Base-by-base conservation (phyloP, 1,140 invertebrate genomes). In the Druon quercuslanigerum region DNA sequence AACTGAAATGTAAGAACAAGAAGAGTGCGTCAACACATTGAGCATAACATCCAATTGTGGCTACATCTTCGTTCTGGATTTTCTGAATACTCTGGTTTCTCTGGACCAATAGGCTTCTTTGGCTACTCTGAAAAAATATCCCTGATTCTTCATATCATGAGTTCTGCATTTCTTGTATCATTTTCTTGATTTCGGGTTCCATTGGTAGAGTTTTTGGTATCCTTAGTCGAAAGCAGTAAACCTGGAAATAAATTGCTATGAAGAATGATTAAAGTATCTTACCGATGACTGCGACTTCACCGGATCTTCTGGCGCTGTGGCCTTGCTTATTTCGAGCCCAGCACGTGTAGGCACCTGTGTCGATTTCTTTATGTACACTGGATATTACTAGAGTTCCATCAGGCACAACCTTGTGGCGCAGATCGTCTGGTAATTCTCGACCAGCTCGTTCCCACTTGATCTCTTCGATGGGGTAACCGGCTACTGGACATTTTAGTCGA, bases 381-480 rank as follows among this genome's bases (percentile, higher is more conserved):
- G 93, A 92, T 57, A 97, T 95, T 54, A 94, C 92, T 50, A 97
- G 91, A 0, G 95, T 95, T 11, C 96, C 96, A 84, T 96, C 95
- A 77, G 92, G 88, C 66, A 94, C 92, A 0, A 96, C 95, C 82
- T 95, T 95, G 84, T 97, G 96, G 12, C 96, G 92, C 80, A 97
- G 93, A 85, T 97, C 96, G 76, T 96, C 94, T 0, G 96, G 96
- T 51, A 98, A 89, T 82, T 95, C 93, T 40, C 94, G 92, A n/a
- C 94, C 95, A 56, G 93, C 94, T 86, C 95, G 93, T 86, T 96
- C 95, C 96, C 96, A 97, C 51, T 94, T 94, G 76, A 97, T 95
- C 82, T 95, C 94, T 78, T 95, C 94, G 76, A 97, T 95, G 9
- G 96, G 96, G 88, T 96, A 97, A 4, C 96, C 96, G 7, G 96